Conservation (phyloP, 2,888 invertebrate genomes). For the Marasmarcha lunaedactyla region DNA sequence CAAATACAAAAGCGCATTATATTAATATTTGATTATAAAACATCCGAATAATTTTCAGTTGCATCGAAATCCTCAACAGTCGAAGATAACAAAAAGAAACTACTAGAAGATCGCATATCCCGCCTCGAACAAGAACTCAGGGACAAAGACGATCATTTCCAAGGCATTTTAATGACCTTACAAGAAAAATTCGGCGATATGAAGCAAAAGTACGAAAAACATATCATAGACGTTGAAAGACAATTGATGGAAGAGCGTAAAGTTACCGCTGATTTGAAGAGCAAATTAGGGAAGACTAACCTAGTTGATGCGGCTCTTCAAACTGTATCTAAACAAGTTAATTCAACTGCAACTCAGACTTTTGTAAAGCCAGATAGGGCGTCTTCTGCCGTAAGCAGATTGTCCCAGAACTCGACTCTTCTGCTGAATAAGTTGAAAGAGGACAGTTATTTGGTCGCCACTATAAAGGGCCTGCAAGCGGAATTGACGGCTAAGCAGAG, state of each 20-base stretch:
- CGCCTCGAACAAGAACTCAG: slow-evolving; percentile 78
- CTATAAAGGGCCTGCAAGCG: slow-evolving; percentile 81
- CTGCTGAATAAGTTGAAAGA: slow-evolving; percentile 71
- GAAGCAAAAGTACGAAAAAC: slow-evolving; percentile 81
- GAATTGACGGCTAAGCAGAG: slow-evolving; percentile 82
- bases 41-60: slow-evolving; percentile 54
- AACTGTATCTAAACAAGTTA: slow-evolving; percentile 41
- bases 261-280: slow-evolving; percentile 61
- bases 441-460: slow-evolving; percentile 82
- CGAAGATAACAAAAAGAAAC: slow-evolving; percentile 70
- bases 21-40: no score
- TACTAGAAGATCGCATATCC: slow-evolving; percentile 79
- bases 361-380: slow-evolving; percentile 45
- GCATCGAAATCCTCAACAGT: slow-evolving; percentile 68
- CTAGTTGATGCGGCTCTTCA: slow-evolving; percentile 50
- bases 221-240: slow-evolving; percentile 80
- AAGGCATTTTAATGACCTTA: slow-evolving; percentile 77
- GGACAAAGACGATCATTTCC: slow-evolving; percentile 77
- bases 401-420: slow-evolving; percentile 67
- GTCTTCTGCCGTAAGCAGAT: slow-evolving; percentile 58
- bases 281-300: slow-evolving; percentile 55
- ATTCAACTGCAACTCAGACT: slow-evolving; percentile 42
- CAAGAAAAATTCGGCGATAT: slow-evolving; percentile 83
- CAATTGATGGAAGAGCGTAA: slow-evolving; percentile 67
- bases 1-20: no score